Percentiles rank a stretch among this genome's conserved stretches.
These are phyloP conservation scores for Cassiopea andromeda DNA, from an alignment of 30 jellyfish, hydroid and myxozoan genomes.

Conservation along the genomic window DNA sequence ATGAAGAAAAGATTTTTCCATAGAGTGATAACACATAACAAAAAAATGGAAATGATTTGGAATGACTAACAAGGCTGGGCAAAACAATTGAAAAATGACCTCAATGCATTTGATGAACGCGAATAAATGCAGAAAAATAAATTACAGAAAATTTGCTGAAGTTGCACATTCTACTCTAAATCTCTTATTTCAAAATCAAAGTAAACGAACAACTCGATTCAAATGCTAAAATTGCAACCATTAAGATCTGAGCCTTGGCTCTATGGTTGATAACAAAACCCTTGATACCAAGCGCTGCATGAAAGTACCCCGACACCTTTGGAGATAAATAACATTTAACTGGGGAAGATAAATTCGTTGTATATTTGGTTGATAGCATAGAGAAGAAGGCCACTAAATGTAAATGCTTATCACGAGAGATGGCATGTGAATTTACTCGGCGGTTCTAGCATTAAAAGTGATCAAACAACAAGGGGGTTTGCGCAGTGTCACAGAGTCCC, in stretches of 20 bases:
- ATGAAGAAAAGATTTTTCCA: too few species aligned
- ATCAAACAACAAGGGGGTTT: not conserved
- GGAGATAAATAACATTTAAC: too few species aligned
- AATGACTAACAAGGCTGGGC: too few species aligned
- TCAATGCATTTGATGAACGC: too few species aligned
- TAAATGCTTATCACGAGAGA: not conserved
- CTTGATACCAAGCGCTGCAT: not conserved
- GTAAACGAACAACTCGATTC: too few species aligned
- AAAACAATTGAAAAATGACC: too few species aligned
- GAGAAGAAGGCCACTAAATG: not conserved
- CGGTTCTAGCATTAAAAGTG: not conserved
- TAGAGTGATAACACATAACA: too few species aligned
- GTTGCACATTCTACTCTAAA: too few species aligned
- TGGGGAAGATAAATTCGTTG: not conserved
- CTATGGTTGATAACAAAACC: not conserved
- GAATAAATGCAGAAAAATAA: too few species aligned
- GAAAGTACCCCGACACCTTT: not conserved
- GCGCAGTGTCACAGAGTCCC: not conserved
- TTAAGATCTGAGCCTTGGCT: not conserved
- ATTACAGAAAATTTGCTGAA: too few species aligned
- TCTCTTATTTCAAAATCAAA: too few species aligned
- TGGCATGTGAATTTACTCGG: conserved; percentile 5
- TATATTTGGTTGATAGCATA: not conserved
- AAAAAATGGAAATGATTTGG: too few species aligned
- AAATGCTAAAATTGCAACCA: not conserved